These are phyloP conservation scores for Cheilosia grossa DNA, from an alignment of 2,888 invertebrate species.

Conservation along the genomic window DNA sequence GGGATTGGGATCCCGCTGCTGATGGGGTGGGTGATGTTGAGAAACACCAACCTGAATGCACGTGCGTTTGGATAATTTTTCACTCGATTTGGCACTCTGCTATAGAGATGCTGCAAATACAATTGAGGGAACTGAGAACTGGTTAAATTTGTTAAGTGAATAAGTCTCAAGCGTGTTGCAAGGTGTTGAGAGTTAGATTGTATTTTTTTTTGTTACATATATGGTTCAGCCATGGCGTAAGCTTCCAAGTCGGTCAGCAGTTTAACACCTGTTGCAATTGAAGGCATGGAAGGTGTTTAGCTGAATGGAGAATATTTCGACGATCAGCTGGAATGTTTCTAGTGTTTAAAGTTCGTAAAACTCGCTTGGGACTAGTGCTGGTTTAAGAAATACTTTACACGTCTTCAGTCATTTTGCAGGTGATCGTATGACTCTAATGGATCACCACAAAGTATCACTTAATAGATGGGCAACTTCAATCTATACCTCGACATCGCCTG, in stretches of 20 bases:
- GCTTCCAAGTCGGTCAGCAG: background rate
- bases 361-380: too few relatives aligned
- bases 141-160: slow-evolving; percentile 34
- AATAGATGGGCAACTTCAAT: too few relatives aligned
- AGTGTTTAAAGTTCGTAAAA: too few relatives aligned
- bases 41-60: slow-evolving; percentile 30
- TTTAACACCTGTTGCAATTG: background rate
- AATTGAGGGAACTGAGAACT: slow-evolving; percentile 26
- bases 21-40: slow-evolving; percentile 64
- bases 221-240: too few relatives aligned
- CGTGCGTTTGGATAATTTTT: slow-evolving; percentile 67
- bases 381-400: too few relatives aligned
- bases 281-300: background rate
- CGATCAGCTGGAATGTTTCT: too few relatives aligned
- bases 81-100: slow-evolving; percentile 54
- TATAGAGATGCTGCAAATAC: slow-evolving; percentile 13
- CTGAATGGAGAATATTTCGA: too few relatives aligned
- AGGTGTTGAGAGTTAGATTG: slow-evolving; percentile 53
- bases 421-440: too few relatives aligned
- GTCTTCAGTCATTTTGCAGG: too few relatives aligned
- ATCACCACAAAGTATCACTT: too few relatives aligned
- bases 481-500: too few relatives aligned
- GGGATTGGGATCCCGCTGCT: slow-evolving; percentile 55
- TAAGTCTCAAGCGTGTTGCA: slow-evolving; percentile 18
- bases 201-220: slow-evolving; percentile 18